These are phyloP conservation scores for Andrena fulva DNA, from an alignment of 2,888 invertebrate species.

Conservation along the genomic window DNA sequence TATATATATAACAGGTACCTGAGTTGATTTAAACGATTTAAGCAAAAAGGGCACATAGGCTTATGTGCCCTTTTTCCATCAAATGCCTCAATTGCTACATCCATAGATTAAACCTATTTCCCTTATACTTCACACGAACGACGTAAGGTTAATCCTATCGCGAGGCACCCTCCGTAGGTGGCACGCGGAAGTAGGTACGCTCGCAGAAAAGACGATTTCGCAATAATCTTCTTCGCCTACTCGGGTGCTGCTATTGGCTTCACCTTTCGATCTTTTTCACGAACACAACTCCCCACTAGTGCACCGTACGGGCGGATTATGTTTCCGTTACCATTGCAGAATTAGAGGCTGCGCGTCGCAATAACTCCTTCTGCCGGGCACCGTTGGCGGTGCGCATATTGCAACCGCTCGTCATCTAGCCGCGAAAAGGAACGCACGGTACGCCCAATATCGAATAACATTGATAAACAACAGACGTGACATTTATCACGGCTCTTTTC, in stretches of 20 bases:
- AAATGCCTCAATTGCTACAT: too few relatives aligned
- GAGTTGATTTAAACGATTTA: too few relatives aligned
- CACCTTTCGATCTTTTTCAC: background rate
- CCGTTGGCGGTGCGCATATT: constrained; percentile 21
- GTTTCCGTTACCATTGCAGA: constrained; percentile 30
- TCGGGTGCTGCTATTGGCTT: background rate
- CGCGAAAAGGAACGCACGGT: constrained; percentile 9
- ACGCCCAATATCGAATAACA: constrained; percentile 47
- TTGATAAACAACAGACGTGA: constrained; percentile 49
- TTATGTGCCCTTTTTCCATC: too few relatives aligned
- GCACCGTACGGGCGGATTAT: background rate
- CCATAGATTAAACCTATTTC: too few relatives aligned
- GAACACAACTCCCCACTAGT: constrained; percentile 3
- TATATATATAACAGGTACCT: too few relatives aligned
- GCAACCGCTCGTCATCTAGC: constrained; percentile 18
- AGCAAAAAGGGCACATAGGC: too few relatives aligned
- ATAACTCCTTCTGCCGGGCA: constrained; percentile 30
- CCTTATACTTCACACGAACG: background rate
- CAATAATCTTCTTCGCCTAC: background rate
- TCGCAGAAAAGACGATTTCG: constrained; percentile 1
- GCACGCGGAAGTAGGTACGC: background rate
- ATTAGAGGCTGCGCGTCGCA: constrained; percentile 16
- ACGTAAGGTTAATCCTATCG: background rate
- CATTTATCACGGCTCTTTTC: constrained; percentile 41
- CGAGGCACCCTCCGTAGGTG: background rate